Conservation (phyloP, 2,113 vertebrate species). For the Columba livia region DNA sequence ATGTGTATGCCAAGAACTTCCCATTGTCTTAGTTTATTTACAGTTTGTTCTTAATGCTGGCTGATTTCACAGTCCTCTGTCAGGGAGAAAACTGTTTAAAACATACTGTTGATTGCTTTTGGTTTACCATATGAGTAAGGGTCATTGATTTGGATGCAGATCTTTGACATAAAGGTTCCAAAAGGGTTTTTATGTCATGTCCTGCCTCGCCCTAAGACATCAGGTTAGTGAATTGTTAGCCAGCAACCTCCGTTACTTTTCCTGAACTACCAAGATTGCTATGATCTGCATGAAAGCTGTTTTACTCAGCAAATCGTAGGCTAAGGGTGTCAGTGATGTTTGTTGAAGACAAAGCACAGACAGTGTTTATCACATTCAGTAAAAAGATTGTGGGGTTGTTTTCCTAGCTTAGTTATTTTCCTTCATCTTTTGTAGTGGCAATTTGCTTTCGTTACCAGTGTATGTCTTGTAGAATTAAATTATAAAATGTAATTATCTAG, state of each 20-base stretch:
- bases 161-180: not conserved
- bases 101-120: not conserved
- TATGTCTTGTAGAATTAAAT: not conserved
- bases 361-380: not conserved
- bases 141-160: not conserved
- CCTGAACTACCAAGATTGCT: not conserved
- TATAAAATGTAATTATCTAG: not conserved
- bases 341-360: not conserved
- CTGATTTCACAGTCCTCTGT: not conserved
- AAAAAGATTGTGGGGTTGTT: not conserved
- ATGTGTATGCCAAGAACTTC: not conserved
- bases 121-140: not conserved
- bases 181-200: not conserved
- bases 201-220: not conserved
- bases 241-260: not conserved
- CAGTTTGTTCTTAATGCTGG: not conserved
- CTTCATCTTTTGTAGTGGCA: not conserved
- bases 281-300: not conserved
- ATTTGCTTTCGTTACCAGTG: not conserved
- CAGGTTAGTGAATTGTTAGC: not conserved
- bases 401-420: not conserved
- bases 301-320: not conserved
- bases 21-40: not conserved
- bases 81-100: not conserved
- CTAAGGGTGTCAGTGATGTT: not conserved